A percentile compares a stretch with the other conserved stretches of the same genome.
phyloP scores from a whole-genome alignment of 1,140 invertebrate genomes.

The Brachionus plicatilis region DNA sequence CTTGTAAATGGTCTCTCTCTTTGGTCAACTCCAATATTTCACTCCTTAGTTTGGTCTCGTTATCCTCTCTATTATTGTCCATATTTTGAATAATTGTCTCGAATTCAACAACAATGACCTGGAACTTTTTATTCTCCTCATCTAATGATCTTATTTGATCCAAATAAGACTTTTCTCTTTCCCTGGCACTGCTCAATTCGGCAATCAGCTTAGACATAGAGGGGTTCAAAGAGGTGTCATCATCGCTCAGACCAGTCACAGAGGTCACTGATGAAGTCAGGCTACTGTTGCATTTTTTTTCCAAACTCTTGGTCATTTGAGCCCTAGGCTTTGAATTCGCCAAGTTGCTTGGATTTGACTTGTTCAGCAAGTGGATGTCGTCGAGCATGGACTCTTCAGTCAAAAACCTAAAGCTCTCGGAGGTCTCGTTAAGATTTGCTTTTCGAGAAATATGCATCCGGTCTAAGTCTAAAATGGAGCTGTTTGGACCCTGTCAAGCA shows the following conservation, averaged over 20 bases:
- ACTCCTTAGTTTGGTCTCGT: background rate
- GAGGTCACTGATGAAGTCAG: constrained; percentile 2
- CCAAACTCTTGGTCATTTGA: background rate
- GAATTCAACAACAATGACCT: constrained; percentile 1
- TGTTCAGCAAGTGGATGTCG: background rate
- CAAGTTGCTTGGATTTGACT: background rate
- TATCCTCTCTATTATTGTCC: constrained; percentile 35
- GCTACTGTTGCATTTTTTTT: constrained; percentile 12
- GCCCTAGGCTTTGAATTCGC: background rate
- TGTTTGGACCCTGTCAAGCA: background rate
- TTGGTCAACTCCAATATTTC: constrained; percentile 35
- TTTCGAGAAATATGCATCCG: background rate
- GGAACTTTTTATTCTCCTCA: constrained; percentile 32
- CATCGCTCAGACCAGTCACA: background rate
- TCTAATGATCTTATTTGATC: background rate
- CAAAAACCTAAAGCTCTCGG: background rate
- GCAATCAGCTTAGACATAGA: constrained; percentile 14
- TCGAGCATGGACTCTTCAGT: constrained; percentile 2
- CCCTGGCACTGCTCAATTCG: constrained; percentile 7
- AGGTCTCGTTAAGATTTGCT: background rate
- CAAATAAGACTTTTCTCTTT: constrained; percentile 1
- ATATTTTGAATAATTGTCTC: constrained; percentile 35
- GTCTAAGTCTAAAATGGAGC: constrained; percentile 7
- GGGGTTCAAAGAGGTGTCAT: background rate
- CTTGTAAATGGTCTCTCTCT: constrained; percentile 37